phyloP scores from a whole-genome alignment of 2,797 vertebrate species.

The Gymnothorax javanicus region DNA sequence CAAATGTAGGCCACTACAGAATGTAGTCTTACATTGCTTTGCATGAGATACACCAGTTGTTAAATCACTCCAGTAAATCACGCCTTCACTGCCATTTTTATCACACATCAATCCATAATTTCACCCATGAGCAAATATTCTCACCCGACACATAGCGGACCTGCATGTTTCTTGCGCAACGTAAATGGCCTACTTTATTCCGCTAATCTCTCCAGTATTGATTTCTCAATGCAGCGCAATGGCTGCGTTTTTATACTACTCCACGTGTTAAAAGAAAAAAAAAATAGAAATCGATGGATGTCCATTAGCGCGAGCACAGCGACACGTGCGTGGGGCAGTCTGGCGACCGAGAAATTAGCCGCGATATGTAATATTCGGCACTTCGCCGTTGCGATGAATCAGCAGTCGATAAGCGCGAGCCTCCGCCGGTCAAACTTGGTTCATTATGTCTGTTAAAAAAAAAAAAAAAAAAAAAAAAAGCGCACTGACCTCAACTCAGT shows the following conservation, averaged over 20 bases:
- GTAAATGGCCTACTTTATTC: constrained; percentile 13
- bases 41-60: background rate
- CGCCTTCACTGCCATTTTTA: background rate
- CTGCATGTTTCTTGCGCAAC: background rate
- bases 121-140: background rate
- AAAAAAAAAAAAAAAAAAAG: background rate
- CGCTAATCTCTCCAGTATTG: background rate
- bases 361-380: background rate
- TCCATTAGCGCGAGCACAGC: background rate
- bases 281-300: background rate
- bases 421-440: background rate
- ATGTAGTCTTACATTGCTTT: background rate
- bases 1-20: no score
- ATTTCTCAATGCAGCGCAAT: background rate
- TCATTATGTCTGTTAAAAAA: background rate
- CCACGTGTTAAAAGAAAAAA: background rate
- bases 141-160: background rate
- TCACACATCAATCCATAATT: background rate
- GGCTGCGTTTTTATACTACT: background rate
- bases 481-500: background rate
- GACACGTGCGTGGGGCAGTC: background rate
- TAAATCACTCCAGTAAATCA: background rate
- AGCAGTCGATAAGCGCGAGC: background rate
- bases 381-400: background rate
- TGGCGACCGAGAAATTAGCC: background rate